Conservation (phyloP, 1,140 invertebrate genomes). For the Drosophila funebris region DNA sequence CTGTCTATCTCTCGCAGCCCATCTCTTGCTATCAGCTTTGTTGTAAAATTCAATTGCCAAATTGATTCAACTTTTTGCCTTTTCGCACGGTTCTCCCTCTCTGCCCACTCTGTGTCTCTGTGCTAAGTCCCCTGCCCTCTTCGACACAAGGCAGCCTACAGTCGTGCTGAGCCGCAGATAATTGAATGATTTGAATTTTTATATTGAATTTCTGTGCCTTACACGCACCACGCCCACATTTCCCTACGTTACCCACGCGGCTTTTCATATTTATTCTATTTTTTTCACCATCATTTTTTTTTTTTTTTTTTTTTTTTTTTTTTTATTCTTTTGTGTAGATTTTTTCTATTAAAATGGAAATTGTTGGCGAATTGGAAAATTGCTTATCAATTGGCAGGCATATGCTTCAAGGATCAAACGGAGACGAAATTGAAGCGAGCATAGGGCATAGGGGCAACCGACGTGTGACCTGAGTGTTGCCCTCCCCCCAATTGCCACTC, state of each 20-base stretch:
- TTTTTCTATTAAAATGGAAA: slow-evolving; percentile 80
- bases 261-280: slow-evolving; percentile 53
- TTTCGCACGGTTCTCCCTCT: slow-evolving; percentile 31
- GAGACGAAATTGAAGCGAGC: slow-evolving; percentile 39
- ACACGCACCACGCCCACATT: slow-evolving; percentile 34
- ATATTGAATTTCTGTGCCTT: slow-evolving; percentile 68
- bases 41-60: slow-evolving; percentile 79
- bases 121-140: too few relatives aligned
- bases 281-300: slow-evolving; percentile 24
- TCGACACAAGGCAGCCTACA: slow-evolving; percentile 4
- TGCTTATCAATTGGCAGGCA: slow-evolving; percentile 75
- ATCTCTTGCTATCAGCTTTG: slow-evolving; percentile 21
- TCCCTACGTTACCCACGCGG: slow-evolving; percentile 15
- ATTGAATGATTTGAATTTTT: slow-evolving; percentile 83
- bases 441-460: slow-evolving; percentile 22
- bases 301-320: slow-evolving; percentile 16
- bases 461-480: not conserved
- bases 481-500: not conserved
- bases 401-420: slow-evolving; percentile 74
- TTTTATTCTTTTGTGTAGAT: slow-evolving; percentile 41
- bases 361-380: slow-evolving; percentile 81
- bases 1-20: not conserved
- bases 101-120: not conserved
- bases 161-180: slow-evolving; percentile 71
- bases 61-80: slow-evolving; percentile 76